phyloP scores from a whole-genome alignment of 2,888 invertebrate species.

The Scelioninae gen. 1 region DNA sequence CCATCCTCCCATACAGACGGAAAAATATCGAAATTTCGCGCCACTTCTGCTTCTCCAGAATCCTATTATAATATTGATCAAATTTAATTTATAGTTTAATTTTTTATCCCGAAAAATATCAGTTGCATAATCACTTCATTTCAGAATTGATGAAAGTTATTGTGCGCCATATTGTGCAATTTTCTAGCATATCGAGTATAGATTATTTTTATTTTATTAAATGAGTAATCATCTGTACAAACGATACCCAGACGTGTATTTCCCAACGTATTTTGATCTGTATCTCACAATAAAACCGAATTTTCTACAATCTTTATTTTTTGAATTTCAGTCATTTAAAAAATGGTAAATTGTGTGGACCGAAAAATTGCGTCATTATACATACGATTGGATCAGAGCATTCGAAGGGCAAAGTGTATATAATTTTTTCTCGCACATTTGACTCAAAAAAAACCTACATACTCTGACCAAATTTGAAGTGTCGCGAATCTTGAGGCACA shows the following conservation, averaged over 20 bases:
- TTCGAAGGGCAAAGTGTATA: conserved; percentile 12
- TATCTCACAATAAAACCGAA: not conserved
- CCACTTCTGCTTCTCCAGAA: too few relatives aligned
- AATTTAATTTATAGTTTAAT: not conserved
- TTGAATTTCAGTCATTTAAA: too few relatives aligned
- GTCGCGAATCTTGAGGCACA: conserved; percentile 55
- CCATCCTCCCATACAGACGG: too few relatives aligned
- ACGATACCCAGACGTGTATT: not conserved
- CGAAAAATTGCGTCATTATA: not conserved
- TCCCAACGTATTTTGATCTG: conserved; percentile 8
- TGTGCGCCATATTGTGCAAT: conserved; percentile 5
- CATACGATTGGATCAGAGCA: not conserved
- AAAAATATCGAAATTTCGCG: too few relatives aligned
- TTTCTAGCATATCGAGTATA: not conserved
- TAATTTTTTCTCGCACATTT: conserved; percentile 12
- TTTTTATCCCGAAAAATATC: conserved; percentile 4
- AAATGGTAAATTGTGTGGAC: too few relatives aligned
- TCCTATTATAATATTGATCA: conserved; percentile 4
- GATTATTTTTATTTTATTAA: conserved; percentile 15
- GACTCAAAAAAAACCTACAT: conserved; percentile 27
- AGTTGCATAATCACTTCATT: not conserved
- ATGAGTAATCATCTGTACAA: conserved; percentile 11
- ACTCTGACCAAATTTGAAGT: conserved; percentile 56
- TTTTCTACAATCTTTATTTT: too few relatives aligned
- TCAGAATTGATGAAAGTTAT: conserved; percentile 10